These are phyloP conservation scores for Agelastica alni DNA, from an alignment of 2,888 invertebrate species.

Conservation along the genomic window DNA sequence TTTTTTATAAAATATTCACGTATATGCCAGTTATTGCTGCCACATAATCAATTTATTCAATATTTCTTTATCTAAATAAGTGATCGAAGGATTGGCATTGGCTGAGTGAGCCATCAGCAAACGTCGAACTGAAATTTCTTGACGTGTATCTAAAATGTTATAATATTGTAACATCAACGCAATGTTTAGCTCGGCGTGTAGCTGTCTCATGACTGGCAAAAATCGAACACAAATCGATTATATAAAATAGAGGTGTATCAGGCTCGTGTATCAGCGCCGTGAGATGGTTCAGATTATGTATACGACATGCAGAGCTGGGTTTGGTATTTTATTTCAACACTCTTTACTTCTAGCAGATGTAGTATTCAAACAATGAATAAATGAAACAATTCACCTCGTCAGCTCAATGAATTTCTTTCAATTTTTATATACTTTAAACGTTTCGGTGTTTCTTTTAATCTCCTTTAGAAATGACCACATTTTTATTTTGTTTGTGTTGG, in stretches of 20 bases:
- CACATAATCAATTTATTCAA: too few relatives aligned
- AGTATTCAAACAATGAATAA: too few relatives aligned
- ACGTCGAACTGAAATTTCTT: conserved; percentile 6
- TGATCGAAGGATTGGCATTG: not conserved
- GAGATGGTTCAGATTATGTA: not conserved
- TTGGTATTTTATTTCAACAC: too few relatives aligned
- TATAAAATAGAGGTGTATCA: not conserved
- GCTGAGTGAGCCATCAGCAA: not conserved
- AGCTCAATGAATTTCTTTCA: too few relatives aligned
- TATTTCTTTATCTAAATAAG: conserved; percentile 3
- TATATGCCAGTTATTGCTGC: too few relatives aligned
- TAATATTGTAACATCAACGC: conserved; percentile 19
- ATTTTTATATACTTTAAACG: too few relatives aligned
- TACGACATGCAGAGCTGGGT: not conserved
- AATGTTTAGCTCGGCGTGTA: conserved; percentile 43
- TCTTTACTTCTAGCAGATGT: too few relatives aligned
- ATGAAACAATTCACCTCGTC: too few relatives aligned
- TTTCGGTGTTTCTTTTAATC: too few relatives aligned
- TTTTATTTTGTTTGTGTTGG: too few relatives aligned
- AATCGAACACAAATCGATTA: conserved; percentile 26
- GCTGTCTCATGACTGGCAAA: conserved; percentile 50
- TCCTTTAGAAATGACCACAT: too few relatives aligned
- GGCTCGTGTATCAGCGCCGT: not conserved
- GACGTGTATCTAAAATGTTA: conserved; percentile 17
- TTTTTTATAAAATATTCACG: too few relatives aligned